phyloP scores from a whole-genome alignment of 2,888 invertebrate genomes.

The Apamea anceps region DNA sequence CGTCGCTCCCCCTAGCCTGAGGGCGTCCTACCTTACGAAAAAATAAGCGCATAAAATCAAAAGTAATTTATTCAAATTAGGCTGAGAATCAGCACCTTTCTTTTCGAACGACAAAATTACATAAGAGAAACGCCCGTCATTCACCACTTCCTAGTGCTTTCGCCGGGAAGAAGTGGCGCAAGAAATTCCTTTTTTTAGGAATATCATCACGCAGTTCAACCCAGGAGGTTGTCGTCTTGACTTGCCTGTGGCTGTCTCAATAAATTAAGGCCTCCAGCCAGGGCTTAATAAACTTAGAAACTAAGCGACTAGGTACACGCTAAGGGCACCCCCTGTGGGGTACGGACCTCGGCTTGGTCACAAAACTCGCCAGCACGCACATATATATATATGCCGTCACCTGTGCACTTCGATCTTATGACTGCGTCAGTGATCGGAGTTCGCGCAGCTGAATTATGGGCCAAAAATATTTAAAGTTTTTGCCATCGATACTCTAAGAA shows the following conservation, averaged over 20 bases:
- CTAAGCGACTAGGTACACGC: neutral
- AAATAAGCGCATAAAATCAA: too few species aligned
- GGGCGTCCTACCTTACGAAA: too few species aligned
- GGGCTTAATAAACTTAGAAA: neutral
- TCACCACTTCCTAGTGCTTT: neutral
- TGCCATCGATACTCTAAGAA: neutral
- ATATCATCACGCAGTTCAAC: neutral
- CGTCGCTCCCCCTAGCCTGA: too few species aligned
- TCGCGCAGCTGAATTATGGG: neutral
- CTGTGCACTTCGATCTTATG: neutral
- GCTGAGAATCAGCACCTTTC: too few species aligned
- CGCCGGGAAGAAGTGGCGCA: too few species aligned
- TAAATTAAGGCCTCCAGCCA: neutral
- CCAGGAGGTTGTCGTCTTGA: neutral
- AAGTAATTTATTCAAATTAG: too few species aligned
- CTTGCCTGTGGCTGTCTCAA: neutral
- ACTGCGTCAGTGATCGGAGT: neutral
- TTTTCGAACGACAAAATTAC: too few species aligned
- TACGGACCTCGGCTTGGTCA: neutral
- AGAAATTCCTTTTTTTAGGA: too few species aligned
- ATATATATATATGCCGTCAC: neutral
- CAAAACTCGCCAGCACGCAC: neutral
- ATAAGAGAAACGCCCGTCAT: neutral
- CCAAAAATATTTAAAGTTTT: neutral
- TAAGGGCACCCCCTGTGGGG: neutral